Base-by-base conservation (phyloP, 2,797 vertebrate genomes). In the Enteromius thamalakanensis region DNA sequence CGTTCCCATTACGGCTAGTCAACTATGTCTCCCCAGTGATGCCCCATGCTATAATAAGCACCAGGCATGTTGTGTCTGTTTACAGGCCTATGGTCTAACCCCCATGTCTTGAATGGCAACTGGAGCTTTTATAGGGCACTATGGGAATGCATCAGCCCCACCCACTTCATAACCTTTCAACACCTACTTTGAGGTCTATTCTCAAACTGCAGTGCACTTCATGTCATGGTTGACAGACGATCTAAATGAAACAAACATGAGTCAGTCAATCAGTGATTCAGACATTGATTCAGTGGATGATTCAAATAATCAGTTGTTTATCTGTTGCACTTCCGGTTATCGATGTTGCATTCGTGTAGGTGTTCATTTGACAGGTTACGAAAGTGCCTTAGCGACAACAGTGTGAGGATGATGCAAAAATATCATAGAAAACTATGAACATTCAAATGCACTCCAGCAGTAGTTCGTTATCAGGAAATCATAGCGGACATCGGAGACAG, bases 1-100 rank as follows among this genome's bases (percentile, higher is more conserved):
- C 55, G n/a, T 75, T 84, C 58, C 71, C 62, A 53, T 58, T 72
- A 77, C 32, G 6, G 40, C 64, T 47, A 49, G 70, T 51, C 58
- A 40, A 29, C 74, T 83, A 42, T 75, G 70, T 60, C 47, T 69
- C 69, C 72, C 79, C 55, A 76, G 23, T 64, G 29, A 84, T 81
- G 86, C 55, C 80, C 78, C 71, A 79, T 42, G 76, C 85, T 87
- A 87, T 86, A 85, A 85, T 53, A 26, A 81, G 70, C 70, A 10
- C 45, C 34, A 10, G 68, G 80, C 47, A 80, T 80, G 81, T 81
- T 65, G 79, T 67, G 76, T 70, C 85, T 85, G 86, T 87, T 87
- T 80, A 86, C 81, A 87, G 69, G 55, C 53, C 42, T 37, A 32
- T 81, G 64, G 53, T 67, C 32, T 15, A 23, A 32, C 55, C 34